Evolutionary conservation across 2,888 invertebrate genomes (phyloP), one percentile per base, ranked within the genome.

Genomic region (Anthophora plumipes): DNA sequence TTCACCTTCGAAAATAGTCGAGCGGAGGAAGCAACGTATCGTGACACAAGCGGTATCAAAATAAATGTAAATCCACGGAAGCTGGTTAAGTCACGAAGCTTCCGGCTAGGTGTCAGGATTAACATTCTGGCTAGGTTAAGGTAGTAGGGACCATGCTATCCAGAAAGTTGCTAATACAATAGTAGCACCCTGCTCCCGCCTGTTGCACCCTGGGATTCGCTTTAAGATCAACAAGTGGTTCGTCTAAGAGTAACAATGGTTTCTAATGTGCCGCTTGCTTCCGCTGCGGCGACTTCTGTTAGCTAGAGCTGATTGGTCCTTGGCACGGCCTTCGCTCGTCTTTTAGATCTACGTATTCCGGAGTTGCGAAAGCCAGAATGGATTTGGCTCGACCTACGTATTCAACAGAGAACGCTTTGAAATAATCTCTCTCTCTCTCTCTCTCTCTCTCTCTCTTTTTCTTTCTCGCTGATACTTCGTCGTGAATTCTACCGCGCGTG

Each of bases 181-280:
- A 67, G 75, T 79, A 67, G 75, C 71, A 68, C 54, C 71, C 76
- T 71, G 61, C 72, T 31, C 31, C 31, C 68, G 85, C 85, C 85
- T 86, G 81, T 85, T 86, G 86, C 85, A 86, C 73, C 76, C 64
- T 68, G 64, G 81, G 74, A 79, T 77, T 88, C 80, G 79, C 83
- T 86, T 87, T 79, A 80, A 84, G 83, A 87, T 90, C 90, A 89
- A 90, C 90, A 90, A 90, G 90, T 90, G 90, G 90, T 83, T 86
- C 85, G 89, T 89, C 89, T 82, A 86, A 83, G 72, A 77, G 86
- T 84, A 89, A 90, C 89, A 90, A 90, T 87, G 83, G 82, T 80
- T 82, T 82, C 85, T 85, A 85, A 85, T 79, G 86, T 72, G 69
- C 67, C 77, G 69, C 61, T 72, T 69, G 78, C 77, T 77, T 74